Percentiles rank a stretch among this genome's conserved stretches.
These are phyloP conservation scores for Xenopus petersii DNA, from an alignment of 2,797 vertebrate species.

Conservation along the genomic window DNA sequence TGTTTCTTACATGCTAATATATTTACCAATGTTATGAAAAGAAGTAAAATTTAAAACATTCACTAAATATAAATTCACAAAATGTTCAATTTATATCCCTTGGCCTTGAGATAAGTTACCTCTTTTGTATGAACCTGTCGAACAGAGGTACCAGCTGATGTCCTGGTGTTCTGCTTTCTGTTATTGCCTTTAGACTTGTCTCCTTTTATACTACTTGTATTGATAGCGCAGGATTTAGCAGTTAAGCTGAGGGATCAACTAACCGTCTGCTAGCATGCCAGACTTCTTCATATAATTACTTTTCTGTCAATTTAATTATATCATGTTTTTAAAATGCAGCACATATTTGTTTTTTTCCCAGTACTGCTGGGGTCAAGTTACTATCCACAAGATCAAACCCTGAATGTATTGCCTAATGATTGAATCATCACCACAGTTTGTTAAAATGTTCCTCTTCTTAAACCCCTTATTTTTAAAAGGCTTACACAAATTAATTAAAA, in stretches of 20 bases:
- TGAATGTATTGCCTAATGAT: slow-evolving; percentile 9
- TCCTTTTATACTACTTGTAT: slow-evolving; percentile 36
- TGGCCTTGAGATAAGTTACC: slow-evolving; percentile 8
- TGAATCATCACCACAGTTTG: background rate
- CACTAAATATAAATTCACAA: too few relatives aligned
- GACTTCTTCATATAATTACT: slow-evolving; percentile 65
- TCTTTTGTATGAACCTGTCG: background rate
- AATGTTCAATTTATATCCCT: too few relatives aligned
- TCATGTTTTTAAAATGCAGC: slow-evolving; percentile 57
- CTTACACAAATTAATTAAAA: slow-evolving; percentile 11
- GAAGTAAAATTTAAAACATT: too few relatives aligned
- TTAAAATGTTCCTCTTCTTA: slow-evolving; percentile 27
- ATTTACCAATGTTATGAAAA: too few relatives aligned
- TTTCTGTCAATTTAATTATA: slow-evolving; percentile 65
- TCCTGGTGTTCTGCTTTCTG: slow-evolving; percentile 5
- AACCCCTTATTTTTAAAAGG: slow-evolving; percentile 8
- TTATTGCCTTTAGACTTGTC: slow-evolving; percentile 8
- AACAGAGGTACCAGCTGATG: slow-evolving; percentile 5
- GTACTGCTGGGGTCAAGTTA: slow-evolving; percentile 24
- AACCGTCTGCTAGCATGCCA: slow-evolving; percentile 59
- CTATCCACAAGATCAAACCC: slow-evolving; percentile 18
- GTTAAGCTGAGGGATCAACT: slow-evolving; percentile 69
- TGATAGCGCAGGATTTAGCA: slow-evolving; percentile 17
- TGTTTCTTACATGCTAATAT: too few relatives aligned
- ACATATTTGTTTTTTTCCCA: slow-evolving; percentile 6